These are phyloP conservation scores for Centrocercus urophasianus DNA, from an alignment of 2,113 vertebrate genomes.

Conservation along the genomic window DNA sequence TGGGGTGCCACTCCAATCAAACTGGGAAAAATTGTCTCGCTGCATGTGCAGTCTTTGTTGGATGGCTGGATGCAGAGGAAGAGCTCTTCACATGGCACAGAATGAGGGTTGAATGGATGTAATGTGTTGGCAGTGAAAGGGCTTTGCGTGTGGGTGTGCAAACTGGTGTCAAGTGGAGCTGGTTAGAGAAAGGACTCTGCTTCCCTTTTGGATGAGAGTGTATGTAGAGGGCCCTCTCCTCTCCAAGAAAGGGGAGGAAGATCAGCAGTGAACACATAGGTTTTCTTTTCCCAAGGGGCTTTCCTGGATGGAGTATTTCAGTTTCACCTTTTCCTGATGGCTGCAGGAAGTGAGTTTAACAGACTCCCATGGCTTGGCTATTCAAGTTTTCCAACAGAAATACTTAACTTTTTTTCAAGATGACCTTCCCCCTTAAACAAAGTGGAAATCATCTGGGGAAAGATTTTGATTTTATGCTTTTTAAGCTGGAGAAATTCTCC, in stretches of 20 bases:
- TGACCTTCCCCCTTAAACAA: slow-evolving; percentile 16
- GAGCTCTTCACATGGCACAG: not conserved
- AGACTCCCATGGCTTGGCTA: not conserved
- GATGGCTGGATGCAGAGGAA: not conserved
- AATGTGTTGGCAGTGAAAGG: accelerated
- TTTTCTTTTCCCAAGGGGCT: not conserved
- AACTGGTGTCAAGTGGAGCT: not conserved
- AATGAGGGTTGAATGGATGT: not conserved
- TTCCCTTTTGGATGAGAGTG: not conserved
- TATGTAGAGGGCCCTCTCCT: not conserved
- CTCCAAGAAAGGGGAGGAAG: not conserved
- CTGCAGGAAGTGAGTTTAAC: not conserved
- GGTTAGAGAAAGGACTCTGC: not conserved
- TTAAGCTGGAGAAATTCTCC: not conserved
- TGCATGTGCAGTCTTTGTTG: accelerated
- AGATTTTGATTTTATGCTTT: slow-evolving; percentile 45
- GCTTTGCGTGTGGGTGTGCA: accelerated
- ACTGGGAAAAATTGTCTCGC: accelerated
- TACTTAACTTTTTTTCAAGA: not conserved
- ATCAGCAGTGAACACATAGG: not conserved
- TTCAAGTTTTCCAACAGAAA: slow-evolving; percentile 29
- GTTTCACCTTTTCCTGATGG: slow-evolving; percentile 17
- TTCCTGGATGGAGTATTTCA: slow-evolving; percentile 28
- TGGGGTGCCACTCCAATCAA: no score
- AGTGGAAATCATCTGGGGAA: slow-evolving; percentile 4